These are phyloP conservation scores for Molanna angustata DNA, from an alignment of 2,888 invertebrate species.

Conservation along the genomic window DNA sequence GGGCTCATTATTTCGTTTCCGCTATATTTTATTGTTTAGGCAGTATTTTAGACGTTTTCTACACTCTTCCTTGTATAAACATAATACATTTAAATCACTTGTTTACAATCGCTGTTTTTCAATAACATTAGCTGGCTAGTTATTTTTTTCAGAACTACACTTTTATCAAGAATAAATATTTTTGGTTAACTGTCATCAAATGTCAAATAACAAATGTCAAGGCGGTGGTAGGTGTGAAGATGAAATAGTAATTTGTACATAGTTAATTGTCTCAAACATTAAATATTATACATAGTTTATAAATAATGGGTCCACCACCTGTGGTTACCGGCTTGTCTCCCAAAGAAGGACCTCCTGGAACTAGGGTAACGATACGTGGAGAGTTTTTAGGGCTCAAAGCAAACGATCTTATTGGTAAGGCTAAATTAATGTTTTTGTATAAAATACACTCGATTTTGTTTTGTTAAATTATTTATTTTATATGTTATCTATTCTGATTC, in stretches of 20 bases:
- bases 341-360: conserved; percentile 97
- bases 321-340: conserved; percentile 97
- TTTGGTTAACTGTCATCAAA: conserved; percentile 4
- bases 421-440: no score
- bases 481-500: no score
- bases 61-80: no score
- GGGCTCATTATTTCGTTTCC: no score
- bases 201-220: conserved; percentile 20
- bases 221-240: conserved; percentile 11
- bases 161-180: background rate
- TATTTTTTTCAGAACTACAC: no score
- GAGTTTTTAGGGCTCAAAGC: conserved; percentile 89
- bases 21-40: no score
- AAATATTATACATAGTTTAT: background rate
- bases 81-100: no score
- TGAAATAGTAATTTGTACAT: conserved; percentile 5
- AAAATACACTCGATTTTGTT: no score
- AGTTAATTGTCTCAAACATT: conserved; percentile 3
- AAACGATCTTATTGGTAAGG: conserved; percentile 81
- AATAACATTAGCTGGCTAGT: no score
- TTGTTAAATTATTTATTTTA: no score
- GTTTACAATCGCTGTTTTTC: no score
- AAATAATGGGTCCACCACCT: conserved; percentile 69
- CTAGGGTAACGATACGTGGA: conserved; percentile 90
- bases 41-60: no score